Evolutionary conservation across 1,140 invertebrate genomes (phyloP), one percentile per base, ranked within the genome.

Genomic region (Hyles euphorbiae): DNA sequence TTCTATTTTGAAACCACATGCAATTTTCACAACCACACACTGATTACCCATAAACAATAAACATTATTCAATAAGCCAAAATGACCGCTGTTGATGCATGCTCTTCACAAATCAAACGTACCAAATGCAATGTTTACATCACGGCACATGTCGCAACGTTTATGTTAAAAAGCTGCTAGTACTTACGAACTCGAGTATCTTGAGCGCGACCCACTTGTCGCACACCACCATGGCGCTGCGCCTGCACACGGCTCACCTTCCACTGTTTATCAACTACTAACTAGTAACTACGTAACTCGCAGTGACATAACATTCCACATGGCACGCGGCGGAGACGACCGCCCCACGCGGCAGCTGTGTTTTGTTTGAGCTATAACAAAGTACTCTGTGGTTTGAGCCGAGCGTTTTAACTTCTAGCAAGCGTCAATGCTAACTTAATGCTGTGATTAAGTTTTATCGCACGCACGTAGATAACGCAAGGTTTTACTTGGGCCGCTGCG

Each of bases 151-250:
- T 64, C 53, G 62, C 49, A 60, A 59, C 47, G 58, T 49, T 44
- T 54, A 64, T 53, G 58, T 59, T 60, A 61, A 54, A 44, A 48
- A 53, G 49, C 60, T 76, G 22, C 22, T 22, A 22, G 22, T 22
- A 89, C 89, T 84, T 68, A 90, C 89, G 60, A 90, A 87, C 78
- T 90, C 86, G 22, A 88, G 76, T 70, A 89, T 81, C 83, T 90
- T 90, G 57, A 90, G 80, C 60, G 81, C 86, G 76, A 90, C 89
- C 88, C 88, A 90, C 78, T 89, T 90, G 76, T 90, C 88, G 69
- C 86, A 90, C 9, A 88, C 69, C 61, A 81, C 85, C 87, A 90
- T 90, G 54, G 63, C 68, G 36, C 63, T 63, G 40, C 60, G 57
- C 61, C 44, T 5, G 36, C 36, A 49, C 58, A 69, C 53, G 56